A percentile compares a stretch with the other conserved stretches of the same genome.
Conservation (phyloP, 2,113 vertebrate genomes). For the Otocyon megalotis region DNA sequence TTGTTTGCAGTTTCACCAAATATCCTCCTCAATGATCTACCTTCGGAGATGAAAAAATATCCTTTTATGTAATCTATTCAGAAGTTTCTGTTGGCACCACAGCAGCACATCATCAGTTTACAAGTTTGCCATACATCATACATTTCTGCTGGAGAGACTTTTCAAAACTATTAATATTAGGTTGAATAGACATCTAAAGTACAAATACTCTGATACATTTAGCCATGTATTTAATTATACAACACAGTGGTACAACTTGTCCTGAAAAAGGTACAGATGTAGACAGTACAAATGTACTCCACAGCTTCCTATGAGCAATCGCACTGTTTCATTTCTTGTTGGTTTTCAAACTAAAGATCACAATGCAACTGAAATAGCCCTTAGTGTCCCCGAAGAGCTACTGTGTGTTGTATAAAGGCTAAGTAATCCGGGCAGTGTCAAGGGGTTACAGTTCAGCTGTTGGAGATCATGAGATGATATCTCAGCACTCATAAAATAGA, state of each 20-base stretch:
- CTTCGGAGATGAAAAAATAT: neutral
- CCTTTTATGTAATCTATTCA: neutral
- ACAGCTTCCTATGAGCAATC: constrained; percentile 55
- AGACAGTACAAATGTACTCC: constrained; percentile 50
- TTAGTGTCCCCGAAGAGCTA: constrained; percentile 87
- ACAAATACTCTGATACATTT: constrained; percentile 35
- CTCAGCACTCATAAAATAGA: constrained; percentile 88
- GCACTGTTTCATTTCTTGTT: constrained; percentile 59
- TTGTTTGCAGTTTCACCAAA: constrained; percentile 25
- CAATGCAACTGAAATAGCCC: constrained; percentile 84
- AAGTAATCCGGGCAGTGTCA: constrained; percentile 91
- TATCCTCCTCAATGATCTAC: neutral
- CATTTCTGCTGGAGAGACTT: constrained; percentile 55
- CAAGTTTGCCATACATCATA: neutral
- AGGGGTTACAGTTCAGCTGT: constrained; percentile 95
- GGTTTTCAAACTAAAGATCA: constrained; percentile 70
- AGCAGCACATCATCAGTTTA: constrained; percentile 7
- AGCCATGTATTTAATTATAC: constrained; percentile 6
- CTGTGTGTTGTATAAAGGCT: constrained; percentile 88
- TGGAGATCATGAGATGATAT: constrained; percentile 90
- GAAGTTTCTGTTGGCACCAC: constrained; percentile 69
- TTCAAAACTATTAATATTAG: constrained; percentile 35
- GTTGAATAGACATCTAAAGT: neutral
- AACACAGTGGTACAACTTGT: constrained; percentile 55
- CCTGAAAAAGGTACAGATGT: constrained; percentile 51